These are phyloP conservation scores for Gallirallus australis DNA, from an alignment of 2,797 vertebrate species.

Conservation along the genomic window DNA sequence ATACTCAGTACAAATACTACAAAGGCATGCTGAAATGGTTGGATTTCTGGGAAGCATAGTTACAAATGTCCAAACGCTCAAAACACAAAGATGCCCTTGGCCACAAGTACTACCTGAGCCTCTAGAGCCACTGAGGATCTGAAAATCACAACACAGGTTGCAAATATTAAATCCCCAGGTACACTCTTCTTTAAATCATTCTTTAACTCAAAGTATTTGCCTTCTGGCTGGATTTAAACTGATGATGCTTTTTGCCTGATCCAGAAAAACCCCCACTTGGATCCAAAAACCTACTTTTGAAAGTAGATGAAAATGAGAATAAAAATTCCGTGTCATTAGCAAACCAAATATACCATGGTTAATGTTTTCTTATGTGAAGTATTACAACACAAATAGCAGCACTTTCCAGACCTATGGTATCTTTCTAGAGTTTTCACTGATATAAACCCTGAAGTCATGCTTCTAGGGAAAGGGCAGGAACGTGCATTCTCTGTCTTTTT, in stretches of 20 bases:
- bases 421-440: not conserved
- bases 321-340: not conserved
- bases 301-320: not conserved
- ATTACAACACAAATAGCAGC: not conserved
- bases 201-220: not conserved
- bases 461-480: not conserved
- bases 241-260: not conserved
- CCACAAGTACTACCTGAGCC: not conserved
- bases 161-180: not conserved
- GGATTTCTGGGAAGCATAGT: not conserved
- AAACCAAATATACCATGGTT: not conserved
- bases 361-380: not conserved
- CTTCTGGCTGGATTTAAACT: not conserved
- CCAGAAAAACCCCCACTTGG: not conserved
- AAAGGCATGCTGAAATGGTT: not conserved
- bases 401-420: not conserved
- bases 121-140: not conserved
- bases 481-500: not conserved
- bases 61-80: not conserved
- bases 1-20: not conserved
- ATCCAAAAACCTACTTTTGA: not conserved
- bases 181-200: not conserved
- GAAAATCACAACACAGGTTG: not conserved
- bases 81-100: not conserved
- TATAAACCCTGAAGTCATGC: not conserved